A percentile compares a stretch with the other conserved stretches of the same genome.
Evolutionary conservation across 2,888 invertebrate genomes (phyloP).

Genomic region (Zygothrica quintamaculata): DNA sequence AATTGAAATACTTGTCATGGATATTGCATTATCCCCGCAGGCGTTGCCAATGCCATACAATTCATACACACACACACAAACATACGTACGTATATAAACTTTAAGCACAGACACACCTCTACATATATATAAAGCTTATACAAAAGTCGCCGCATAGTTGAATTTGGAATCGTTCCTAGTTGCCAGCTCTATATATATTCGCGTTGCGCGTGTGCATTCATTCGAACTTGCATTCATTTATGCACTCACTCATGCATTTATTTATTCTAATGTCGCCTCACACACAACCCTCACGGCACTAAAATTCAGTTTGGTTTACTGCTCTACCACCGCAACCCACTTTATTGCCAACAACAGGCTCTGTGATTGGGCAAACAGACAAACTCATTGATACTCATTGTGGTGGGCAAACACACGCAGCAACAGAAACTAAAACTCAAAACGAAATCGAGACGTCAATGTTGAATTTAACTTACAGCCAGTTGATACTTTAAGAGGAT

Average conservation of each 20-base stretch:
- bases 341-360: no score
- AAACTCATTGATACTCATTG: conserved; percentile 22
- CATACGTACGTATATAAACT: no score
- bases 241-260: conserved; percentile 55
- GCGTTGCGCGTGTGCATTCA: conserved; percentile 33
- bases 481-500: no score
- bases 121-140: conserved; percentile 3
- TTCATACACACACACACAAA: conserved; percentile 20
- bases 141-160: conserved; percentile 29
- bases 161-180: conserved; percentile 33
- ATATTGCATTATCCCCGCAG: conserved; percentile 39
- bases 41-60: conserved; percentile 17
- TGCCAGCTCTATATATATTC: conserved; percentile 10
- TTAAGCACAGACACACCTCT: conserved; percentile 7
- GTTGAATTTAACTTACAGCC: no score
- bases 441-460: no score
- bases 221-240: conserved; percentile 53
- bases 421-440: no score
- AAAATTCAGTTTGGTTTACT: no score
- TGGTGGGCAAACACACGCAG: conserved; percentile 3
- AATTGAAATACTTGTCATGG: conserved; percentile 57
- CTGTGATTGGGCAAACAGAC: conserved; percentile 7
- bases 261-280: conserved; percentile 49
- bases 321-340: no score
- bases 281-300: no score